Evolutionary conservation across 2,797 vertebrate genomes (phyloP).

Genomic region (Anabacerthia variegaticeps): DNA sequence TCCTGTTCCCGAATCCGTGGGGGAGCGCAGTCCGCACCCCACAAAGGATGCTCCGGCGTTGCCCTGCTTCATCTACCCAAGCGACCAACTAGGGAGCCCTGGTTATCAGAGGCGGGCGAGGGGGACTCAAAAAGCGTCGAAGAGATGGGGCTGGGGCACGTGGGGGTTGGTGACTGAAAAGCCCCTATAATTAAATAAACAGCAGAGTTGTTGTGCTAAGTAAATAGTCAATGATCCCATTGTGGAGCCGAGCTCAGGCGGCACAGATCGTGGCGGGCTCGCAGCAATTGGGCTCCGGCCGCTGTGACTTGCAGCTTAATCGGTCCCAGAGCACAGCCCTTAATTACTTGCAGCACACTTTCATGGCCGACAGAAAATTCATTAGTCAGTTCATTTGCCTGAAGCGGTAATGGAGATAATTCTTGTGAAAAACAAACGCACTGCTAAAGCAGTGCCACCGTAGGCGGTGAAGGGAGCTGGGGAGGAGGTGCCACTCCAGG

Average conservation of each 20-base stretch:
- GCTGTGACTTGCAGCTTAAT: constrained; percentile 84
- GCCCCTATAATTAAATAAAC: constrained; percentile 75
- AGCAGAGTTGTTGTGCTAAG: constrained; percentile 82
- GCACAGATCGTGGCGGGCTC: constrained; percentile 64
- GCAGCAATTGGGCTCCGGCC: constrained; percentile 62
- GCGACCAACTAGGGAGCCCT: background rate
- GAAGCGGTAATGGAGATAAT: constrained; percentile 60
- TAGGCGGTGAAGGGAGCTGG: background rate
- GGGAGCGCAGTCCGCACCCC: background rate
- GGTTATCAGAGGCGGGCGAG: background rate
- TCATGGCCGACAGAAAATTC: constrained; percentile 75
- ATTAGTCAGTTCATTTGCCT: constrained; percentile 77
- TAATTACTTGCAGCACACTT: constrained; percentile 76
- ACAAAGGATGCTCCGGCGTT: background rate
- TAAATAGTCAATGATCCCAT: constrained; percentile 88
- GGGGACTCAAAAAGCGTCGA: background rate
- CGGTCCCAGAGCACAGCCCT: constrained; percentile 68
- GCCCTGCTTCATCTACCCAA: background rate
- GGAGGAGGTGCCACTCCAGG: background rate
- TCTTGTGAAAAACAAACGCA: background rate
- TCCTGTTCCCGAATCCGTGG: background rate
- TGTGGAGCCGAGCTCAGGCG: constrained; percentile 77
- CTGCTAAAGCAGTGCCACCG: background rate
- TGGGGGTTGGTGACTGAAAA: constrained; percentile 61
- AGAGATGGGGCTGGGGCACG: background rate